A percentile compares a stretch with the other conserved stretches of the same genome.
Evolutionary conservation across 2,113 vertebrate species (phyloP).

Genomic region (Suricata suricatta): DNA sequence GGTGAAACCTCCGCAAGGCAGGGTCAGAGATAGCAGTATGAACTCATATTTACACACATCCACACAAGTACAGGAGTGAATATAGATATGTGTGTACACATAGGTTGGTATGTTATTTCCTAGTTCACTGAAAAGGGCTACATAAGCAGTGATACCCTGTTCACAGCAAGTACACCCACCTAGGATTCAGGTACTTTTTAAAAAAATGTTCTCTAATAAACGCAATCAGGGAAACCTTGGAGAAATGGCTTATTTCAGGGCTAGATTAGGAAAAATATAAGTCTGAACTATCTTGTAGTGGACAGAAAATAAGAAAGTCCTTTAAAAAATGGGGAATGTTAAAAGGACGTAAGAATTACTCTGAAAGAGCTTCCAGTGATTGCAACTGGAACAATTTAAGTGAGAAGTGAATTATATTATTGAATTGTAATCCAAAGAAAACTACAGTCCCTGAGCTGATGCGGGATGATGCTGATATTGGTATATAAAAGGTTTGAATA

Average conservation of each 20-base stretch:
- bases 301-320: background rate
- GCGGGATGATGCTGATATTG: background rate
- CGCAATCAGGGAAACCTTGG: background rate
- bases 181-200: background rate
- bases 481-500: background rate
- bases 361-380: background rate
- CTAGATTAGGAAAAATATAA: background rate
- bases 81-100: background rate
- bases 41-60: background rate
- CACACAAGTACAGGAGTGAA: background rate
- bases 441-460: background rate
- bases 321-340: background rate
- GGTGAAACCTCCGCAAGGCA: background rate
- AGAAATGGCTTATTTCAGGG: background rate
- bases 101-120: background rate
- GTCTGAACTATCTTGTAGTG: background rate
- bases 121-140: background rate
- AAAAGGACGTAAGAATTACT: background rate
- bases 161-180: background rate
- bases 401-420: constrained; percentile 23
- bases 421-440: background rate
- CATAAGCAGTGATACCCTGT: background rate
- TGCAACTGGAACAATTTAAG: background rate
- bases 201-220: background rate
- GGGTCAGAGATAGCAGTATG: background rate